Percentiles rank a stretch among this genome's conserved stretches.
phyloP scores from a whole-genome alignment of 2,888 invertebrate species.

The Parascotia fuliginaria region DNA sequence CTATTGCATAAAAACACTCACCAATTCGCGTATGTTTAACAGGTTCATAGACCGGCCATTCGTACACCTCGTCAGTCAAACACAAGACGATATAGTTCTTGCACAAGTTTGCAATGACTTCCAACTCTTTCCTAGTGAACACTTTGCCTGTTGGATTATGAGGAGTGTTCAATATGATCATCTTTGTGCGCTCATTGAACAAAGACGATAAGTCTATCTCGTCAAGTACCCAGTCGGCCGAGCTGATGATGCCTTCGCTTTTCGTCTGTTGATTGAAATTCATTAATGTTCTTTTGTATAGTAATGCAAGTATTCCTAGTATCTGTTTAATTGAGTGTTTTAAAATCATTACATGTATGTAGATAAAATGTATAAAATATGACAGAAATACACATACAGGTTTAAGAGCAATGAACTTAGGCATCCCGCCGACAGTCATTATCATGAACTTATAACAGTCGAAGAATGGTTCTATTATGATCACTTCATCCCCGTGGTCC shows the following conservation, averaged over 20 bases:
- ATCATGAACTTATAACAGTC: constrained; percentile 99
- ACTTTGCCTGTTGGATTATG: constrained; percentile 99
- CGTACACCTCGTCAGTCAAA: constrained; percentile 98
- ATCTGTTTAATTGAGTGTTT: too few relatives aligned
- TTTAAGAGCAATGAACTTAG: constrained; percentile 94
- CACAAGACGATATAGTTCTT: constrained; percentile 97
- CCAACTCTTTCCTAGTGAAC: constrained; percentile 88
- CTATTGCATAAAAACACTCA: constrained; percentile 71
- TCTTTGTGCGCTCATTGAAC: constrained; percentile 96
- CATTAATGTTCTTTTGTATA: too few relatives aligned
- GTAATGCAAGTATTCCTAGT: too few relatives aligned
- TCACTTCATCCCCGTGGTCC: constrained; percentile 95
- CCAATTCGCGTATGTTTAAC: constrained; percentile 96
- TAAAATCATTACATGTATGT: too few relatives aligned
- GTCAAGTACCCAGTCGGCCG: constrained; percentile 96
- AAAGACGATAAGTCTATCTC: constrained; percentile 90
- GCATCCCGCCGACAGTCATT: constrained; percentile 93
- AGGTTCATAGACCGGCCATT: constrained; percentile 96
- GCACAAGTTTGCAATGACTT: constrained; percentile 93
- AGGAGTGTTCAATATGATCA: constrained; percentile 98
- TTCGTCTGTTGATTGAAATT: constrained; percentile 19
- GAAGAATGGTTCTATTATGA: constrained; percentile 99
- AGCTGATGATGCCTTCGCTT: constrained; percentile 82
- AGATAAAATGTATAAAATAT: too few relatives aligned
- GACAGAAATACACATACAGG: constrained; percentile 89